phyloP scores from a whole-genome alignment of 2,113 vertebrate species.

The Tylochromis polylepis region DNA sequence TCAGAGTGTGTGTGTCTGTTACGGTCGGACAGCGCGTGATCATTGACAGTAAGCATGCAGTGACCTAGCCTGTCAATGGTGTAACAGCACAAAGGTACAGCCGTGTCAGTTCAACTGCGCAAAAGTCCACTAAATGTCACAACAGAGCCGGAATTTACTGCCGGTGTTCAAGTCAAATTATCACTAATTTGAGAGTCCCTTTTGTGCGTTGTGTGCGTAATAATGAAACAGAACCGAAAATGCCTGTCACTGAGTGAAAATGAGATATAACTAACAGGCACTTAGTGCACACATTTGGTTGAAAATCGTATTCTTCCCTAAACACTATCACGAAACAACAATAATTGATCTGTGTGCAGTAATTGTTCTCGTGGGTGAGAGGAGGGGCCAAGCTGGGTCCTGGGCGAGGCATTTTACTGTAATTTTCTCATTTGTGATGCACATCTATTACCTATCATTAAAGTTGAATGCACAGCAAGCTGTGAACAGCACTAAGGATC shows the following conservation, averaged over 20 bases:
- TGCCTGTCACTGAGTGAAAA: slow-evolving; percentile 10
- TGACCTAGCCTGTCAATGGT: not conserved
- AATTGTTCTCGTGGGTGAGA: slow-evolving; percentile 34
- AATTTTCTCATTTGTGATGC: slow-evolving; percentile 43
- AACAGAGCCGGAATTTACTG: not conserved
- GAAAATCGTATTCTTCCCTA: slow-evolving; percentile 27
- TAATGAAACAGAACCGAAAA: slow-evolving; percentile 29
- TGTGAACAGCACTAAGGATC: slow-evolving; percentile 13
- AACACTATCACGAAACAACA: slow-evolving; percentile 41
- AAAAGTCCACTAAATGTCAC: not conserved
- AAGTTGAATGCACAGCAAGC: slow-evolving; percentile 36
- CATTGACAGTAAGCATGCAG: slow-evolving; percentile 13
- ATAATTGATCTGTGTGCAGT: slow-evolving; percentile 38
- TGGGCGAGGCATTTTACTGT: not conserved
- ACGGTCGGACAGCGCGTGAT: not conserved
- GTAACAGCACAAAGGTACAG: slow-evolving; percentile 1
- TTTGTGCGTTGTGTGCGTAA: not conserved
- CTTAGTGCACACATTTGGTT: slow-evolving; percentile 3
- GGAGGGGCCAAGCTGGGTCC: not conserved
- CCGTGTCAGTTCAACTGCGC: not conserved
- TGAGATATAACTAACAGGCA: slow-evolving; percentile 18
- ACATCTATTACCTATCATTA: slow-evolving; percentile 48
- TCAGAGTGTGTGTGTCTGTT: not conserved
- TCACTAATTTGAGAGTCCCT: slow-evolving; percentile 15
- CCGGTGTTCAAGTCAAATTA: slow-evolving; percentile 1